phyloP scores from a whole-genome alignment of 2,888 invertebrate species.

The Liopterus haemorrhoidalis region DNA sequence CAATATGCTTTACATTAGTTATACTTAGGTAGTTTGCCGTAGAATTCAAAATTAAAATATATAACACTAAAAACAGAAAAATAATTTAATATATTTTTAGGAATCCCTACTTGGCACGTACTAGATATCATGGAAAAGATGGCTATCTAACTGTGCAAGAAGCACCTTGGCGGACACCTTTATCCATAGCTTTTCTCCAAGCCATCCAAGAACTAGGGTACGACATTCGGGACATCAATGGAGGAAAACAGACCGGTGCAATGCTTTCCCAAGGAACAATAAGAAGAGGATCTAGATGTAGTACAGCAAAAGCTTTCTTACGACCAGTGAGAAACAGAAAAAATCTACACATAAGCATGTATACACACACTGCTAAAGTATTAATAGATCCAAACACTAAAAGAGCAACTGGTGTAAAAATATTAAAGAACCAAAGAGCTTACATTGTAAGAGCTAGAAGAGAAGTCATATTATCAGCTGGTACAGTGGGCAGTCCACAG shows the following conservation, averaged over 20 bases:
- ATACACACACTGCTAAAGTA: slow-evolving; percentile 69
- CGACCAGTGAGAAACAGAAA: slow-evolving; percentile 69
- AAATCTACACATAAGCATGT: slow-evolving; percentile 74
- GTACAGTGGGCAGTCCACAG: slow-evolving; percentile 83
- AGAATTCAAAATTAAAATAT: too few relatives aligned
- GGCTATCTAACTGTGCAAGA: slow-evolving; percentile 81
- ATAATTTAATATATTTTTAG: too few relatives aligned
- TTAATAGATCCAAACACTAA: slow-evolving; percentile 61
- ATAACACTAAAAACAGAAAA: too few relatives aligned
- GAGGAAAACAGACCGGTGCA: slow-evolving; percentile 76
- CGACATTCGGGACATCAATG: slow-evolving; percentile 73
- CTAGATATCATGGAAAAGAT: slow-evolving; percentile 69
- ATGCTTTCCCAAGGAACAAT: slow-evolving; percentile 82
- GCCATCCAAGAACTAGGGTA: slow-evolving; percentile 79
- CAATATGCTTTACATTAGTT: too few relatives aligned
- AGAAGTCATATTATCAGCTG: slow-evolving; percentile 81
- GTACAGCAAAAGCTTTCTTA: slow-evolving; percentile 82
- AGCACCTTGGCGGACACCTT: slow-evolving; percentile 74
- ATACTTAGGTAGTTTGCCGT: too few relatives aligned
- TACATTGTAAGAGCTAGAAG: slow-evolving; percentile 65
- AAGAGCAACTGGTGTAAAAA: slow-evolving; percentile 71
- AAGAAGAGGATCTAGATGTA: slow-evolving; percentile 75
- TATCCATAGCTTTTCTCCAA: slow-evolving; percentile 76
- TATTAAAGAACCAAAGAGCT: slow-evolving; percentile 58
- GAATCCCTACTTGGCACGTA: slow-evolving; percentile 71